Evolutionary conservation across 2,888 invertebrate species (phyloP).

Genomic region (Euproctis similis): DNA sequence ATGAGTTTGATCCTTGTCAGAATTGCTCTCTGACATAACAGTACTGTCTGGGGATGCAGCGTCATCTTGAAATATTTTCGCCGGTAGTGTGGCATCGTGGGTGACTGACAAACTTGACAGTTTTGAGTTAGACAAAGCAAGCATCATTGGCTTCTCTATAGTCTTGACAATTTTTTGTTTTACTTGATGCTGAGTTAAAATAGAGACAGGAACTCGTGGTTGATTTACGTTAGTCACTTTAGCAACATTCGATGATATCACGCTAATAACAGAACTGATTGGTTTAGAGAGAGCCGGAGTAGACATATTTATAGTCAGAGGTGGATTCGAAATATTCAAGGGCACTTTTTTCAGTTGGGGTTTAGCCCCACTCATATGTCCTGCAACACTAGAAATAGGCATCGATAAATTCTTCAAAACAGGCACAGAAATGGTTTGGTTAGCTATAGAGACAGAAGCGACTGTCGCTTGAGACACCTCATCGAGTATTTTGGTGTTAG

Average conservation of each 20-base stretch:
- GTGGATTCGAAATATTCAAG: conserved; percentile 46
- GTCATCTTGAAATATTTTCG: conserved; percentile 81
- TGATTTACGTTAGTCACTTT: conserved; percentile 49
- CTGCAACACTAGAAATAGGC: conserved; percentile 34
- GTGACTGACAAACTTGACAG: conserved; percentile 74
- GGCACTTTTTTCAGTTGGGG: conserved; percentile 40
- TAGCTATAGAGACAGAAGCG: conserved; percentile 69
- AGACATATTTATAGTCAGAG: conserved; percentile 52
- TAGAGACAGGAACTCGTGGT: conserved; percentile 55
- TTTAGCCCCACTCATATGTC: conserved; percentile 32
- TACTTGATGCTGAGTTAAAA: conserved; percentile 65
- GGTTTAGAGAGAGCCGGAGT: conserved; percentile 53
- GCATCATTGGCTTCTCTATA: conserved; percentile 67
- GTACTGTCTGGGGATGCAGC: conserved; percentile 77
- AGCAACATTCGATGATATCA: conserved; percentile 61
- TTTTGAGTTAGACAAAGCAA: conserved; percentile 69
- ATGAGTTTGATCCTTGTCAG: conserved; percentile 34
- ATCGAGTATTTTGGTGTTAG: conserved; percentile 65
- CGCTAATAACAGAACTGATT: conserved; percentile 65
- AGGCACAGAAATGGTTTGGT: conserved; percentile 69
- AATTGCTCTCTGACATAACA: conserved; percentile 39
- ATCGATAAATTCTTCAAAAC: conserved; percentile 63
- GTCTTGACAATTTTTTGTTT: conserved; percentile 72
- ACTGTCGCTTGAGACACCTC: conserved; percentile 78
- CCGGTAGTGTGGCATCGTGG: conserved; percentile 77